Evolutionary conservation across 1,140 invertebrate genomes (phyloP).

Genomic region (Eurosta solidaginis): DNA sequence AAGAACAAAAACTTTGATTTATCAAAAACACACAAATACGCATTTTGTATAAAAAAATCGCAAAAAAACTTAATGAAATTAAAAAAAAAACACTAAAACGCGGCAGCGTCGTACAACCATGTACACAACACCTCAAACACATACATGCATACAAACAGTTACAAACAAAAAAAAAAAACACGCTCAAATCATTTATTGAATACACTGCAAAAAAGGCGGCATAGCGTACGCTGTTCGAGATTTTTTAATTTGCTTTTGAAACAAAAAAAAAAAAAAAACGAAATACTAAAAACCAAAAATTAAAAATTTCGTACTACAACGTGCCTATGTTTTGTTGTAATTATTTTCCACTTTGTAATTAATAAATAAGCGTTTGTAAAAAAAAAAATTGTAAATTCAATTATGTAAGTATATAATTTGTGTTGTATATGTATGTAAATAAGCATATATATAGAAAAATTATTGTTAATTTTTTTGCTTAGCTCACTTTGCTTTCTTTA

Average conservation of each 20-base stretch:
- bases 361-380: background rate
- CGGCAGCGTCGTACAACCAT: no score
- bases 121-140: no score
- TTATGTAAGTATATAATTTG: background rate
- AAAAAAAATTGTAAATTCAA: no score
- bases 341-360: background rate
- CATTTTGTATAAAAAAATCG: no score
- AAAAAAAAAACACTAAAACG: no score
- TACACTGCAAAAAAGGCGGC: background rate
- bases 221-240: background rate
- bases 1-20: no score
- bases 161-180: background rate
- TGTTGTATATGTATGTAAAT: background rate
- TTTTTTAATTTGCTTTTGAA: background rate
- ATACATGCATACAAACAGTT: slow-evolving; percentile 11
- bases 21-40: no score
- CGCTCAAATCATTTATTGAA: background rate
- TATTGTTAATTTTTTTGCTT: background rate
- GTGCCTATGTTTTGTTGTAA: background rate
- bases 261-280: background rate
- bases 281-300: no score
- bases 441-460: background rate
- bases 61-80: no score
- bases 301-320: background rate
- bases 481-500: slow-evolving; percentile 25